Conservation (phyloP, 2,113 vertebrate genomes). For the Garra rufa region DNA sequence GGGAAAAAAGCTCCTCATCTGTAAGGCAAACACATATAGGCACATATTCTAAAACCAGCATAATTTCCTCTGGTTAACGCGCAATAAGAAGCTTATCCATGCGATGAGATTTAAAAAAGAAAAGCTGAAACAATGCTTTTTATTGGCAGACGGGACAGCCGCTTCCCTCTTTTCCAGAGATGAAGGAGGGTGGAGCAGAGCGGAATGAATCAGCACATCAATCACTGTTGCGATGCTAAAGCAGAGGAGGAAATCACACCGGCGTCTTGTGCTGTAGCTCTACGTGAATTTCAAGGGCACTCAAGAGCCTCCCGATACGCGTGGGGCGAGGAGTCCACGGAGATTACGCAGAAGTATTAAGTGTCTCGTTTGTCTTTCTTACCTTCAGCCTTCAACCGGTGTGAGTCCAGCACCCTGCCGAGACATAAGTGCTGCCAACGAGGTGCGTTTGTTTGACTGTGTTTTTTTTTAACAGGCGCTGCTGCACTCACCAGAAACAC, state of each 20-base stretch:
- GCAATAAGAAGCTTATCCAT: slow-evolving; percentile 49
- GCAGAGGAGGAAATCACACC: slow-evolving; percentile 55
- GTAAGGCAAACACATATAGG: slow-evolving; percentile 57
- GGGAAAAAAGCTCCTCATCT: neutral
- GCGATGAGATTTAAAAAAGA: slow-evolving; percentile 3
- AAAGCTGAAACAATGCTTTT: slow-evolving; percentile 49
- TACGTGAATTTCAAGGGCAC: slow-evolving; percentile 64
- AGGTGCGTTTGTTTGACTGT: slow-evolving; percentile 2
- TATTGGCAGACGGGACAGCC: slow-evolving; percentile 40
- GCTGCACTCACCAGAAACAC: slow-evolving; percentile 89
- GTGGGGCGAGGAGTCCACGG: neutral
- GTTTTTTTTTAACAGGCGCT: neutral
- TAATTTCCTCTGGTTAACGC: slow-evolving; percentile 55
- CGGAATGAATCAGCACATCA: slow-evolving; percentile 64
- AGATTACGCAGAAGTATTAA: slow-evolving; percentile 24
- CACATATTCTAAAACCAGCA: slow-evolving; percentile 57
- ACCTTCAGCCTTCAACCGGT: neutral
- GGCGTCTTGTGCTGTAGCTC: slow-evolving; percentile 39
- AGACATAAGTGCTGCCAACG: neutral
- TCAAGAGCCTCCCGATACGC: neutral
- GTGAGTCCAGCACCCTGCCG: neutral
- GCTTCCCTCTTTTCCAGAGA: slow-evolving; percentile 45
- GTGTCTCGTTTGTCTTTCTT: slow-evolving; percentile 29
- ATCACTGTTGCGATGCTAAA: slow-evolving; percentile 67
- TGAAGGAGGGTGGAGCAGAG: slow-evolving; percentile 41